Evolutionary conservation across 2,113 vertebrate species (phyloP).

Genomic region (Falcunculus frontatus): DNA sequence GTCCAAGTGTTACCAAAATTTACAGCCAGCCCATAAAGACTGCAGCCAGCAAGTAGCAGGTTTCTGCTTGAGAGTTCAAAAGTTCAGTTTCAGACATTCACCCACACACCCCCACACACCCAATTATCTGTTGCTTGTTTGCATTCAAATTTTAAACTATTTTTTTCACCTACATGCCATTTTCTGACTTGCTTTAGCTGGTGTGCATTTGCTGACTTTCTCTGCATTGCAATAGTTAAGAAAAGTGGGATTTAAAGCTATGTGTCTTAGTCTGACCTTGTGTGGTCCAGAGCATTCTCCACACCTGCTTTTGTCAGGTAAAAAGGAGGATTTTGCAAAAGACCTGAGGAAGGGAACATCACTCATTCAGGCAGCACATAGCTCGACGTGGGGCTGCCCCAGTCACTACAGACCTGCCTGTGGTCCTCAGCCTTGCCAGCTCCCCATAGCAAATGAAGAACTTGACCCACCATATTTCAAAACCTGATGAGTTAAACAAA

Average conservation of each 20-base stretch:
- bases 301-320: not conserved
- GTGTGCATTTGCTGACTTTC: not conserved
- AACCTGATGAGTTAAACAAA: not conserved
- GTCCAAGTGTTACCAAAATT: not conserved
- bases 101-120: not conserved
- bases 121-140: not conserved
- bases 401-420: not conserved
- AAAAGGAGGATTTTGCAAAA: not conserved
- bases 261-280: not conserved
- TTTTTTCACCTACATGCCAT: not conserved
- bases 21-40: not conserved
- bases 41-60: not conserved
- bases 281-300: not conserved
- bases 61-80: not conserved
- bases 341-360: not conserved
- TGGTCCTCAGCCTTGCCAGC: not conserved
- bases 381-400: not conserved
- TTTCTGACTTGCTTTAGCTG: not conserved
- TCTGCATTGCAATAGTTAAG: not conserved
- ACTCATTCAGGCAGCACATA: not conserved
- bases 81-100: not conserved
- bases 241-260: not conserved
- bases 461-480: not conserved
- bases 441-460: fast-evolving
- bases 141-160: not conserved